phyloP scores from a whole-genome alignment of 2,797 vertebrate genomes.

The Sebastes wilsoni region DNA sequence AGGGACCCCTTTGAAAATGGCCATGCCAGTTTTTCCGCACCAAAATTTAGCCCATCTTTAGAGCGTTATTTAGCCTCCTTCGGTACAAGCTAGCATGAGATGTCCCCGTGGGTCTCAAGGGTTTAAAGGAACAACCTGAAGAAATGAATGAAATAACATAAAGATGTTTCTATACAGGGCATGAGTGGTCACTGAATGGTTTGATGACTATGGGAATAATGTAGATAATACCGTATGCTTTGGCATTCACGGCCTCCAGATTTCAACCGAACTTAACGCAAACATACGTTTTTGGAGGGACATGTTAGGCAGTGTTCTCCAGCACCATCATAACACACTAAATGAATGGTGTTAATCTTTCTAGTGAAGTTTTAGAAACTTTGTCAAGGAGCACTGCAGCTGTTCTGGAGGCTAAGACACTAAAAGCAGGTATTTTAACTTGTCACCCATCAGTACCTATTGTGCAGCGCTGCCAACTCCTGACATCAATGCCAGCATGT shows the following conservation, averaged over 20 bases:
- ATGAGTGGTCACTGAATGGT: neutral
- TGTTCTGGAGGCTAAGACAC: neutral
- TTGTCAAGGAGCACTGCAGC: neutral
- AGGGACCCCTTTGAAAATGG: too few relatives aligned
- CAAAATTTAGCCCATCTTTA: too few relatives aligned
- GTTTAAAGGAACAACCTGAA: neutral
- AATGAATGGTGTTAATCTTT: neutral
- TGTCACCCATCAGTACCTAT: neutral
- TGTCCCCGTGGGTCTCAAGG: too few relatives aligned
- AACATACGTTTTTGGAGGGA: too few relatives aligned
- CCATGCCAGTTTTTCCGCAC: too few relatives aligned
- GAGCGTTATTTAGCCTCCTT: too few relatives aligned
- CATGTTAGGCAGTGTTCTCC: neutral
- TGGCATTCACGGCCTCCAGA: neutral
- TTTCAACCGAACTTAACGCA: neutral
- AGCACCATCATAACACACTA: neutral
- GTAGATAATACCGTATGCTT: neutral
- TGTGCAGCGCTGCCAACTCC: neutral
- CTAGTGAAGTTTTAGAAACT: neutral
- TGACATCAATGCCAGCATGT: neutral
- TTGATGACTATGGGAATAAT: neutral
- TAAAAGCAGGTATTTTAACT: neutral
- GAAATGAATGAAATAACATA: neutral
- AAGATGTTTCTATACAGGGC: neutral
- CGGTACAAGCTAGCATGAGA: too few relatives aligned